Evolutionary conservation across 2,888 invertebrate species (phyloP).

Genomic region (Fragum whitleyi): DNA sequence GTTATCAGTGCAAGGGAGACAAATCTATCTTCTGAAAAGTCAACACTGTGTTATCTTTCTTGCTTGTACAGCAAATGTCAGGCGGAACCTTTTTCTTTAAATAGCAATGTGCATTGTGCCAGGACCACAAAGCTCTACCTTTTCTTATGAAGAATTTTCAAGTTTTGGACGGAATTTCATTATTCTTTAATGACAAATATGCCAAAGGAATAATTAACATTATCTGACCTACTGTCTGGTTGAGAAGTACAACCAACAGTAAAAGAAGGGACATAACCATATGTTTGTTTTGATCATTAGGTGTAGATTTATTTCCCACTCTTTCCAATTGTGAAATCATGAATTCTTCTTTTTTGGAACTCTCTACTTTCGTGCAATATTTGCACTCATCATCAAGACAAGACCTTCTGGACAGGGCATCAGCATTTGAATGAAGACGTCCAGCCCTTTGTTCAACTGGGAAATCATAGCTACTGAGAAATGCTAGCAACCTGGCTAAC

Average conservation of each 20-base stretch:
- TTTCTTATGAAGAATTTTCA: no score
- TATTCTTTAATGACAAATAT: no score
- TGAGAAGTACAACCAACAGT: no score
- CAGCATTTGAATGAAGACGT: constrained; percentile 44
- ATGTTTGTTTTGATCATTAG: neutral
- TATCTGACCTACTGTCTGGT: neutral
- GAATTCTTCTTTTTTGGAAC: neutral
- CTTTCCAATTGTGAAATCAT: neutral
- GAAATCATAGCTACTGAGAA: constrained; percentile 45
- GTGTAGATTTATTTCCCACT: neutral
- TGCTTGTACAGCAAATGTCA: no score
- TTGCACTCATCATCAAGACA: constrained; percentile 34
- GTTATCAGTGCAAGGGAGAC: no score
- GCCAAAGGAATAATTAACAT: neutral
- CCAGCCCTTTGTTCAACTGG: constrained; percentile 47
- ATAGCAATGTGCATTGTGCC: no score
- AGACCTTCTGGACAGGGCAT: constrained; percentile 49
- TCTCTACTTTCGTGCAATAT: constrained; percentile 32
- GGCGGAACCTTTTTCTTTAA: no score
- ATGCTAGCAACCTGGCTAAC: constrained; percentile 43
- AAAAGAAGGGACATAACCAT: no score
- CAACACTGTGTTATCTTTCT: no score
- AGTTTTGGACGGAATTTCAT: no score
- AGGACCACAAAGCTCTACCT: no score
- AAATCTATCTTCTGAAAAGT: no score